Conservation (phyloP, 2,888 invertebrate species). For the Rhyacophila evoluta region DNA sequence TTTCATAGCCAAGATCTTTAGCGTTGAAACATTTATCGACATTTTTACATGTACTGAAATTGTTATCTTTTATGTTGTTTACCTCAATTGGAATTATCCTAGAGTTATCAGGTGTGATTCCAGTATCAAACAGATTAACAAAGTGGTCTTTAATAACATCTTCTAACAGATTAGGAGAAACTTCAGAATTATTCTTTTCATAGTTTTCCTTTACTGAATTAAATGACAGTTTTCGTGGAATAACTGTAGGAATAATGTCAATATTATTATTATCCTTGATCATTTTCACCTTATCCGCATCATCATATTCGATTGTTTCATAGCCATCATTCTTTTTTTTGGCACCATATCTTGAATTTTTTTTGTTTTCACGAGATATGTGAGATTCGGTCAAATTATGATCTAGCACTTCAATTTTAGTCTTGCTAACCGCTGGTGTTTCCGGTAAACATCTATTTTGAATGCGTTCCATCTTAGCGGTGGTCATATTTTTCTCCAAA, state of each 20-base stretch:
- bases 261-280: background rate
- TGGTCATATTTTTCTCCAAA: conserved; percentile 57
- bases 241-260: background rate
- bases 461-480: conserved; percentile 58
- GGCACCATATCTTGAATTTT: background rate
- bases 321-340: conserved; percentile 54
- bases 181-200: conserved; percentile 61
- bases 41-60: background rate
- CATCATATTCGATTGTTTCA: conserved; percentile 54
- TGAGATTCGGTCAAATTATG: background rate
- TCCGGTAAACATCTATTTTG: conserved; percentile 64
- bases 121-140: background rate
- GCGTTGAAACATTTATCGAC: conserved; percentile 57
- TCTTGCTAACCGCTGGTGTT: conserved; percentile 58
- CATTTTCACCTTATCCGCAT: conserved; percentile 34
- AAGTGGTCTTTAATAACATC: background rate
- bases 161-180: background rate
- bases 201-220: conserved; percentile 59
- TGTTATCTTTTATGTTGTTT: background rate
- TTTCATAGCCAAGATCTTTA: conserved; percentile 54
- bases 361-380: conserved; percentile 25
- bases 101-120: background rate
- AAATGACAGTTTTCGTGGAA: conserved; percentile 23
- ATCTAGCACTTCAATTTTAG: background rate
- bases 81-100: background rate